These are phyloP conservation scores for Ptychochromis oligacanthus DNA, from an alignment of 2,113 vertebrate species.

Conservation along the genomic window DNA sequence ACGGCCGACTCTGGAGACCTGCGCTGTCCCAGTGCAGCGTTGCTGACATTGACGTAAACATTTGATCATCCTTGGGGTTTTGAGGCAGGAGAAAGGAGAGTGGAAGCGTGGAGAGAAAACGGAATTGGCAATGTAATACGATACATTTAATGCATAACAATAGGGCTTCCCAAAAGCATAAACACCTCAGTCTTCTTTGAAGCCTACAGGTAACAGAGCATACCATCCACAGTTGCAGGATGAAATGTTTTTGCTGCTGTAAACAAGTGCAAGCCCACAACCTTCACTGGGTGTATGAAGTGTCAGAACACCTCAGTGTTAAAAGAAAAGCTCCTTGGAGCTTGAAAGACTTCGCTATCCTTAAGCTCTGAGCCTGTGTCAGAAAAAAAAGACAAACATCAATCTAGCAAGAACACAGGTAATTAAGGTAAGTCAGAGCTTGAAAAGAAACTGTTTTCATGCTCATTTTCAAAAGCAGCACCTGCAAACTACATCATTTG, in stretches of 20 bases:
- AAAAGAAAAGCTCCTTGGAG: constrained; percentile 24
- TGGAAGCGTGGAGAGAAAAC: neutral
- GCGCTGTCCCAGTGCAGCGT: constrained; percentile 7
- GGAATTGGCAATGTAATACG: neutral
- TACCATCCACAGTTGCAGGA: constrained; percentile 19
- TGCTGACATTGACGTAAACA: constrained; percentile 52
- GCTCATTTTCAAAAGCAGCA: constrained; percentile 25
- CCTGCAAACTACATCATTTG: constrained; percentile 5
- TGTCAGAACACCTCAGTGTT: constrained; percentile 38
- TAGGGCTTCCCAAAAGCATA: constrained; percentile 23
- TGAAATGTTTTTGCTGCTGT: constrained; percentile 43
- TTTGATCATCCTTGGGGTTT: constrained; percentile 45
- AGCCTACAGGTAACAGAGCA: constrained; percentile 47
- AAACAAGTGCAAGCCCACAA: constrained; percentile 50
- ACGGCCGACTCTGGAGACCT: constrained; percentile 39
- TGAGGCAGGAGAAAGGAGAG: neutral
- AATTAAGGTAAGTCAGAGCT: constrained; percentile 34
- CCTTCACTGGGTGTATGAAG: constrained; percentile 19
- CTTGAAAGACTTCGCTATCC: constrained; percentile 16
- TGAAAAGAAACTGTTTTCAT: constrained; percentile 10
- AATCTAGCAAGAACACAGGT: neutral
- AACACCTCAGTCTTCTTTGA: constrained; percentile 48
- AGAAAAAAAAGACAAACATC: constrained; percentile 46
- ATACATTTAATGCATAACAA: constrained; percentile 42
- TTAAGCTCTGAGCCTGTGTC: constrained; percentile 14